phyloP scores from a whole-genome alignment of 2,113 vertebrate species.

The Erythrolamprus reginae region DNA sequence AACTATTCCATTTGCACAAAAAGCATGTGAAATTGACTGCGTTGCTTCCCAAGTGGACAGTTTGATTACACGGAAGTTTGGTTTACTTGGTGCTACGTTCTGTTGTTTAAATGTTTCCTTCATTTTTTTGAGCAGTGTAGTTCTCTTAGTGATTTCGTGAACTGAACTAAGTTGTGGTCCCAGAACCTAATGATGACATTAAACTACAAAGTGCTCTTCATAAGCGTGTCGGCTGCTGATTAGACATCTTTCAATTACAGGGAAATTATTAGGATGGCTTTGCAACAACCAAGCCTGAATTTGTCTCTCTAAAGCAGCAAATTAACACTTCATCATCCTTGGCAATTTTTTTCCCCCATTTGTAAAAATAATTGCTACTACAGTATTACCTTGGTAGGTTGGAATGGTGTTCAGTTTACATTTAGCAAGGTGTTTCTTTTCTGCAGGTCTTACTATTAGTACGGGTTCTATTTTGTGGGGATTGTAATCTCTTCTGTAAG shows the following conservation, averaged over 20 bases:
- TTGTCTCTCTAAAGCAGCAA: background rate
- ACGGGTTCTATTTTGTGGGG: conserved; percentile 67
- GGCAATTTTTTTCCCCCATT: background rate
- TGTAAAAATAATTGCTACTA: background rate
- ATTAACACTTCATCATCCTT: background rate
- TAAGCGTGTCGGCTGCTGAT: background rate
- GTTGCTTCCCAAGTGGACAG: too few relatives aligned
- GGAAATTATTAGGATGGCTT: background rate
- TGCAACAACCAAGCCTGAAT: background rate
- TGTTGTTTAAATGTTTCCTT: too few relatives aligned
- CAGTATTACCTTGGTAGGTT: conserved; percentile 79
- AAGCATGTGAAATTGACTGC: too few relatives aligned
- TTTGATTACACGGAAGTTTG: too few relatives aligned
- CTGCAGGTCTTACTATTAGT: conserved; percentile 61
- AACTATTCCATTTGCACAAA: too few relatives aligned
- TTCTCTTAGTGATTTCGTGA: background rate
- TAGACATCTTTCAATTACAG: background rate
- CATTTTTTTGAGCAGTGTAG: too few relatives aligned
- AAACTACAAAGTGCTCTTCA: background rate
- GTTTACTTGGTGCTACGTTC: too few relatives aligned
- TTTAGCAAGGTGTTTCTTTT: conserved; percentile 51
- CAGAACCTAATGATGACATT: background rate
- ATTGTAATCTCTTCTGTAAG: conserved; percentile 76
- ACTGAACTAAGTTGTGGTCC: background rate
- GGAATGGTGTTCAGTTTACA: conserved; percentile 77